Base-by-base conservation (phyloP, 2,888 invertebrate species). In the Drosophila yooni region DNA sequence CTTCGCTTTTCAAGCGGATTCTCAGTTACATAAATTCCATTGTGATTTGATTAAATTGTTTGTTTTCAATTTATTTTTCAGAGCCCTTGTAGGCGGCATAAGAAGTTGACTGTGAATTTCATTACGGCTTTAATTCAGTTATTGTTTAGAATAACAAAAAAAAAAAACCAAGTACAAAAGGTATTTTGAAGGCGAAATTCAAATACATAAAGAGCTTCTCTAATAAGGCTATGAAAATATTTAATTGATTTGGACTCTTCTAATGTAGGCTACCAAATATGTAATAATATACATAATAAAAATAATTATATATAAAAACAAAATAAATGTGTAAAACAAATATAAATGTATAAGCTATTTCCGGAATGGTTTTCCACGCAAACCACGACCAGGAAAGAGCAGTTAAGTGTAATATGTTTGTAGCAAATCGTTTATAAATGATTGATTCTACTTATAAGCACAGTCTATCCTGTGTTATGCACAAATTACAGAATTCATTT, bases 1-100 rank as follows among this genome's bases (percentile, higher is more conserved):
- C 58, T 63, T 48, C 54, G 68, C 78, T 72, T 59, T 61, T 63
- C 40, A 62, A 53, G 60, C 61, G 46, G 34, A 70, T 70, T 70
- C 69, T 79, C 63, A 69, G 72, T 81, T 76, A 81, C 77, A 81
- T 29, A 61, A 76, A 81, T 79, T 66, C 81, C 81, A 79, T 69
- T 72, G 81, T 33, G 33, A 48, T 57, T 63, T 69, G 54, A 76
- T 79, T 70, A 56, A 77, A 66, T 57, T 78, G 62, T 68, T 73
- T 64, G 48, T 52, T 61, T 61, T 57, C 46, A 15, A 46, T 31
- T 53, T n/a, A 27, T 27, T 43, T 27, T 58, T 43, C 50, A 36
- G n/a, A 53, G 29, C 56, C 56, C 52, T 65, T 52, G 51, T n/a
- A 25, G 40, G 38, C 27, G 10, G 18, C 46, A 51, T n/a, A 33